Conservation (phyloP, 2,113 vertebrate species). For the Colinus virginianus region DNA sequence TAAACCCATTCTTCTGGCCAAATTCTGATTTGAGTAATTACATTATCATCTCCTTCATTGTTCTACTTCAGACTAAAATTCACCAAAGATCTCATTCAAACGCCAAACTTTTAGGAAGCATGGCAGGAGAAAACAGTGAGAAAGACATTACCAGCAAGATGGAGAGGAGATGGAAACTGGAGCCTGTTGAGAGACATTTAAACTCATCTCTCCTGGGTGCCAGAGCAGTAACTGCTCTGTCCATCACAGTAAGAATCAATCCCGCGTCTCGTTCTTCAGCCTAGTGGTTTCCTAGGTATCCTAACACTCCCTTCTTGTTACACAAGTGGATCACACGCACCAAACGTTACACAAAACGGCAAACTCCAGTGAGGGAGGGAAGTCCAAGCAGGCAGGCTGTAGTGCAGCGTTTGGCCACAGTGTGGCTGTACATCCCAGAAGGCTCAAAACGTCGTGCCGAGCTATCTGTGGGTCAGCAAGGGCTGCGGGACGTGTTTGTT, state of each 20-base stretch:
- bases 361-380: neutral
- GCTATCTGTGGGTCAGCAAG: neutral
- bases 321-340: neutral
- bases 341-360: neutral
- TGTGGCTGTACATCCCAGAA: neutral
- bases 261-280: neutral
- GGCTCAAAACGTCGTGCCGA: fast-evolving
- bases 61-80: neutral
- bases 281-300: neutral
- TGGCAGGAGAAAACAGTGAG: neutral
- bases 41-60: neutral
- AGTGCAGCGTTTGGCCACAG: slow-evolving; percentile 27
- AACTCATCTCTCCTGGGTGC: neutral
- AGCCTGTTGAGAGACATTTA: neutral
- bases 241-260: neutral
- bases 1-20: neutral
- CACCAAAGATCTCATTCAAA: neutral
- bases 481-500: fast-evolving
- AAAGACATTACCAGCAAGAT: neutral
- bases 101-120: neutral
- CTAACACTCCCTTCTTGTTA: neutral
- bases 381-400: neutral
- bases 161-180: neutral
- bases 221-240: neutral
- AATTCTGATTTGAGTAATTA: neutral